Conservation (phyloP, 2,797 vertebrate species). For the Eulemur coronatus region DNA sequence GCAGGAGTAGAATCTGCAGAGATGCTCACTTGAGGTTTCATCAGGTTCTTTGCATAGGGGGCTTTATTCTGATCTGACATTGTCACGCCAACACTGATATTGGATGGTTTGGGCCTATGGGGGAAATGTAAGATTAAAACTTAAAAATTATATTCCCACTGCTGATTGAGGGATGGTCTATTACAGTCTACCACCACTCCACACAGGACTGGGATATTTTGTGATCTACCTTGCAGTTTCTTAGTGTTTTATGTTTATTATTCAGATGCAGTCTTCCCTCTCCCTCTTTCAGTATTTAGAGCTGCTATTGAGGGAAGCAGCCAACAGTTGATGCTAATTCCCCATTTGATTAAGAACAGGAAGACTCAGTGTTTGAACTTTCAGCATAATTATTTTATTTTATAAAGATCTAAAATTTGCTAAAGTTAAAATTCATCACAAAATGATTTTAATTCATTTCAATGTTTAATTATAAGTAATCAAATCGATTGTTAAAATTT, state of each 20-base stretch:
- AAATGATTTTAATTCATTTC: neutral
- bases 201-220: neutral
- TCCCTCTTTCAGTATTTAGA: neutral
- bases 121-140: neutral
- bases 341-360: neutral
- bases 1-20: neutral
- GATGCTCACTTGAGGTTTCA: no score
- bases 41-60: neutral
- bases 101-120: neutral
- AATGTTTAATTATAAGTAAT: neutral
- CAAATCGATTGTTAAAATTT: neutral
- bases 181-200: neutral
- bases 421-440: neutral
- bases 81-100: neutral
- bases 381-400: neutral
- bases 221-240: neutral
- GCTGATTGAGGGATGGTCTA: neutral
- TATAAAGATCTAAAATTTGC: neutral
- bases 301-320: neutral
- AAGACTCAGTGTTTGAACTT: neutral
- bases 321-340: neutral
- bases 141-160: neutral
- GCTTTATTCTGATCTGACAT: neutral
- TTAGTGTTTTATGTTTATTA: neutral
- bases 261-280: neutral